Percentiles rank a stretch among this genome's conserved stretches.
Conservation (phyloP, 2,888 invertebrate genomes). For the Dryococelus australis region DNA sequence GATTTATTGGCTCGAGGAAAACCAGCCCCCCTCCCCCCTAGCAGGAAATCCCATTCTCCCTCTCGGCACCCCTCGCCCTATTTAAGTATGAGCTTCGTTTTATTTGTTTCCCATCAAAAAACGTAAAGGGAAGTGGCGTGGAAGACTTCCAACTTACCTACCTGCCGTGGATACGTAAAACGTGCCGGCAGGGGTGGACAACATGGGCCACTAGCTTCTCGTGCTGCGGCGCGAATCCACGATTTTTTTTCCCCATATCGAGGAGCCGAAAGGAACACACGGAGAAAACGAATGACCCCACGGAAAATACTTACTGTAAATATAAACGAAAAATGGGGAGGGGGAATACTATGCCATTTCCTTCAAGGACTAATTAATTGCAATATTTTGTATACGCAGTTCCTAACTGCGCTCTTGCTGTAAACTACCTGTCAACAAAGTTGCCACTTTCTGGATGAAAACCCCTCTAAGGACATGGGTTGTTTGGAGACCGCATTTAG, state of each 20-base stretch:
- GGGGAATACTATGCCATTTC: no score
- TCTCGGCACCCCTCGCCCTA: neutral
- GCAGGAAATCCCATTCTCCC: neutral
- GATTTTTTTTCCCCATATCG: neutral
- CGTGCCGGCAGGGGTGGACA: slow-evolving; percentile 16
- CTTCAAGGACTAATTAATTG: no score
- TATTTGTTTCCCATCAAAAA: slow-evolving; percentile 33
- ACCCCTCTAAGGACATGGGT: no score
- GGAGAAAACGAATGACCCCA: no score
- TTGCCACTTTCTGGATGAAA: no score
- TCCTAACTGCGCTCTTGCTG: no score
- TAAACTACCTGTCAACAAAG: no score
- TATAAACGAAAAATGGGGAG: no score
- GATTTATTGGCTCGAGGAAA: slow-evolving; percentile 43
- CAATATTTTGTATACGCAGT: no score
- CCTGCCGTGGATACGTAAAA: slow-evolving; percentile 32
- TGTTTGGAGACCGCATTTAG: no score
- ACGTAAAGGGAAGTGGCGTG: slow-evolving; percentile 12
- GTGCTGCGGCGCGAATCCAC: neutral
- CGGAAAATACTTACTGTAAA: no score
- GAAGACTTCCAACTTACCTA: slow-evolving; percentile 29
- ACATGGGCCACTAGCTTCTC: neutral
- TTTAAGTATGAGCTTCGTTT: slow-evolving; percentile 24
- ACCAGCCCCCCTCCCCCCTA: slow-evolving; percentile 33
- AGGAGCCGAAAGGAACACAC: no score